Evolutionary conservation across 2,888 invertebrate genomes (phyloP).

Genomic region (Tetanocera ferruginea): DNA sequence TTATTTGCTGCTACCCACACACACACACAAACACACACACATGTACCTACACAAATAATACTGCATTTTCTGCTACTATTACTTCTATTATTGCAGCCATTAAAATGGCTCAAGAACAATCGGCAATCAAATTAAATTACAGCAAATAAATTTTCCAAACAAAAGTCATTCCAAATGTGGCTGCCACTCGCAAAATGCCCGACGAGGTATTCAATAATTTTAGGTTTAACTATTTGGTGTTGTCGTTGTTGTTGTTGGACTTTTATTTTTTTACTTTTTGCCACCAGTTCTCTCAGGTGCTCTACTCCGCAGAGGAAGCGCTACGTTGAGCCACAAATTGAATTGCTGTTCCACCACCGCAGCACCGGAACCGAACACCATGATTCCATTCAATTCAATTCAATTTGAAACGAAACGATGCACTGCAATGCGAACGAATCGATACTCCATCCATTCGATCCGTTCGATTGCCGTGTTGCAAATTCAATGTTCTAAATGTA

Average conservation of each 20-base stretch:
- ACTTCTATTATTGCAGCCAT: background rate
- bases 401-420: slow-evolving; percentile 25
- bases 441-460: background rate
- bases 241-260: background rate
- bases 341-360: slow-evolving; percentile 18
- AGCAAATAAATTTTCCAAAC: slow-evolving; percentile 16
- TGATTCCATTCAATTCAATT: slow-evolving; percentile 29
- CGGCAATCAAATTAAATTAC: slow-evolving; percentile 25
- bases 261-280: background rate
- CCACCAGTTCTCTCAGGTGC: background rate
- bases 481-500: slow-evolving; percentile 49
- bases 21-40: no score
- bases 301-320: background rate
- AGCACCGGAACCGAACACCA: background rate
- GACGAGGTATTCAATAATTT: background rate
- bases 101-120: slow-evolving; percentile 14
- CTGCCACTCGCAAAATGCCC: slow-evolving; percentile 14
- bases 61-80: background rate
- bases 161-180: slow-evolving; percentile 8
- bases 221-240: slow-evolving; percentile 19
- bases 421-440: slow-evolving; percentile 2
- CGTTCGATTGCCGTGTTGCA: background rate
- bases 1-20: no score
- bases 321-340: slow-evolving; percentile 26
- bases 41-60: background rate